Conservation (phyloP, 2,113 vertebrate species). For the Elgaria multicarinata region DNA sequence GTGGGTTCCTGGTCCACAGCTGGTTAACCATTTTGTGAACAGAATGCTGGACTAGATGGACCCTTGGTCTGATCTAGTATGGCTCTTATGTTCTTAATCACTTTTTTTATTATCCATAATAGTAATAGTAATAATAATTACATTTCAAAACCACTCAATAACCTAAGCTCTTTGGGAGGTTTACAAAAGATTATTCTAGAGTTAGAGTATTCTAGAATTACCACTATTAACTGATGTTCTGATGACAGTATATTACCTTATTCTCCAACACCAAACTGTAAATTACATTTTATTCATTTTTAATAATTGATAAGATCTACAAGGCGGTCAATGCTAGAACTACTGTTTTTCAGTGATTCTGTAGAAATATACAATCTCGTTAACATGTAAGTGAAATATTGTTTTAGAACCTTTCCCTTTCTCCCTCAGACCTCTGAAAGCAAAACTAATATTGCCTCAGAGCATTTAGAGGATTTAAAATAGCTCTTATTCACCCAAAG, state of each 20-base stretch:
- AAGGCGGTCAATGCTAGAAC: neutral
- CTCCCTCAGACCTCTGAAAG: neutral
- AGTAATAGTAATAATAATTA: too few relatives aligned
- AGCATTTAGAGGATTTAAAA: neutral
- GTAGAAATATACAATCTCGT: neutral
- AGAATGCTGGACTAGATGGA: too few relatives aligned
- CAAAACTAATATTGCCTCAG: neutral
- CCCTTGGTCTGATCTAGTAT: too few relatives aligned
- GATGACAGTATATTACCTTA: neutral
- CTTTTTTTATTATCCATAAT: too few relatives aligned
- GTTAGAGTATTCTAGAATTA: neutral
- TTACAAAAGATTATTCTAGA: neutral
- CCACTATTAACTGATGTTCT: neutral
- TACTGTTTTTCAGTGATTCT: neutral
- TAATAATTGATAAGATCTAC: neutral
- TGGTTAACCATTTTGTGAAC: too few relatives aligned
- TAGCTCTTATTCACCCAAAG: neutral
- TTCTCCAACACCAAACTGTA: neutral
- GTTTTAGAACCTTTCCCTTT: neutral
- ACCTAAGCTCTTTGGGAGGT: too few relatives aligned
- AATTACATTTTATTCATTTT: neutral
- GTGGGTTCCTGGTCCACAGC: too few relatives aligned
- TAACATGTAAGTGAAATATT: neutral
- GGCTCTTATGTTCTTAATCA: too few relatives aligned
- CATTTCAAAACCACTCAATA: neutral